Percentiles rank a stretch among this genome's conserved stretches.
phyloP scores from a whole-genome alignment of 2,797 vertebrate species.

The Myotis daubentonii region DNA sequence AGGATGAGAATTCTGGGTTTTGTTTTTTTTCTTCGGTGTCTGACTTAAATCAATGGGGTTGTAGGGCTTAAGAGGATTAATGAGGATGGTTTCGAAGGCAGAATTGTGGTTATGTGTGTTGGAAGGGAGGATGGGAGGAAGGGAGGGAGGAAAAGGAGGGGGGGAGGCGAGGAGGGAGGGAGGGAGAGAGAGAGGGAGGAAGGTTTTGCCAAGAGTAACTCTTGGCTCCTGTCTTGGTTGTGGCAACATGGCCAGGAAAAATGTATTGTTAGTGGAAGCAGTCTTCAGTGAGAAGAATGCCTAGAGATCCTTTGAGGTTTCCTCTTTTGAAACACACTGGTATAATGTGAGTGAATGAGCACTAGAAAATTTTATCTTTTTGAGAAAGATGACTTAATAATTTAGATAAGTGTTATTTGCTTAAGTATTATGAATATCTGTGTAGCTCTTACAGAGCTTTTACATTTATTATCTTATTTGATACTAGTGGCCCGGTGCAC shows the following conservation, averaged over 20 bases:
- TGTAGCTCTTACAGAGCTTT: neutral
- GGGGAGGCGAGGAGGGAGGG: no score
- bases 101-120: neutral
- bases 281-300: conserved; percentile 16
- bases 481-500: neutral
- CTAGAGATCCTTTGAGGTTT: neutral
- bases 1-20: neutral
- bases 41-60: neutral
- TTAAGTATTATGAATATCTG: conserved; percentile 32
- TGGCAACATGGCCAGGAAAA: neutral
- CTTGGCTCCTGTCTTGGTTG: neutral
- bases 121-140: neutral
- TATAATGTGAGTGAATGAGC: neutral
- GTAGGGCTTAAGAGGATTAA: neutral
- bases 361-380: conserved; percentile 20
- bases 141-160: neutral
- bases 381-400: neutral
- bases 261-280: conserved; percentile 5
- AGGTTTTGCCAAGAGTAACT: neutral
- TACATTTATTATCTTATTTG: conserved; percentile 23
- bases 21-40: neutral
- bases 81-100: neutral
- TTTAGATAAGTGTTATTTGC: neutral
- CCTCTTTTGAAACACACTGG: conserved; percentile 8
- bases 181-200: neutral